Evolutionary conservation across 2,113 vertebrate species (phyloP).

Genomic region (Saguinus midas): DNA sequence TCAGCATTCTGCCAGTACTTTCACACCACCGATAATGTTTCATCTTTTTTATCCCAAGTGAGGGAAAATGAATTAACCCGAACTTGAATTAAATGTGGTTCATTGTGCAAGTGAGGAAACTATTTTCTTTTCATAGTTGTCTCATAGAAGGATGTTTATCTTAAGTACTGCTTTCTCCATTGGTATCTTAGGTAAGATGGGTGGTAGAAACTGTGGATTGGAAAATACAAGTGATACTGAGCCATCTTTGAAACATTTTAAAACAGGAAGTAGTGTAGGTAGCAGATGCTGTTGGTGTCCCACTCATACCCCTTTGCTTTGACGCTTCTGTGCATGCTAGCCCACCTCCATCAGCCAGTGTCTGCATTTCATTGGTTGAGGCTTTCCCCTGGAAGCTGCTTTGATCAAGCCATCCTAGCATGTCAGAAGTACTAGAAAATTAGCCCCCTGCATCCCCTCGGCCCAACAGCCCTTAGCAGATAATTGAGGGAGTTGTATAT

Average conservation of each 20-base stretch:
- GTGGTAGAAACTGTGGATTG: not conserved
- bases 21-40: not conserved
- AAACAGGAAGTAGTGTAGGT: not conserved
- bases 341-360: not conserved
- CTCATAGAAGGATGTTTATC: not conserved
- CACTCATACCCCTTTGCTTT: not conserved
- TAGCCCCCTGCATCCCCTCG: not conserved
- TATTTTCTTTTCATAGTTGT: not conserved
- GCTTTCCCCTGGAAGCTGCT: not conserved
- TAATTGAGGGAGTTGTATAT: not conserved
- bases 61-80: slow-evolving; percentile 32
- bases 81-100: slow-evolving; percentile 9
- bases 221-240: not conserved
- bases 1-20: slow-evolving; percentile 19
- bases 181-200: not conserved
- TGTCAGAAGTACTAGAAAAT: not conserved
- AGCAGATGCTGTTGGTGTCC: not conserved
- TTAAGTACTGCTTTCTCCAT: slow-evolving; percentile 2
- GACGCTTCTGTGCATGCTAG: not conserved
- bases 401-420: not conserved
- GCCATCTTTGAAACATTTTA: not conserved
- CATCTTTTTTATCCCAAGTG: slow-evolving; percentile 25
- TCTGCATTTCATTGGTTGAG: not conserved
- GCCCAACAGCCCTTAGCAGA: not conserved
- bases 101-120: not conserved